phyloP scores from a whole-genome alignment of 2,888 invertebrate genomes.

The Nipponacmea schrenckii region DNA sequence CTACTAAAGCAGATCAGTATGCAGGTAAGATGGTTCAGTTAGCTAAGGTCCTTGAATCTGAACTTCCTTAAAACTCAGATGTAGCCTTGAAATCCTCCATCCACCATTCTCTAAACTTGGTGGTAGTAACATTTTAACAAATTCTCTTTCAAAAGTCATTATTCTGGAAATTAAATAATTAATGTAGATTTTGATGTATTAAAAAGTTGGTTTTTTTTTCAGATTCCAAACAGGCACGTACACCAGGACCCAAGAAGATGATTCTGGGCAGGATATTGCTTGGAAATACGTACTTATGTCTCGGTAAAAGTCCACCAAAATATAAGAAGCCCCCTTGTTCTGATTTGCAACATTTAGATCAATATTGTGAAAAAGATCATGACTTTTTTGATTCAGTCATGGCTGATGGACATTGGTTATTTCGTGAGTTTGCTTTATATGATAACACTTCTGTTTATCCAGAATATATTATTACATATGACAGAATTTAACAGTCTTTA shows the following conservation, averaged over 20 bases:
- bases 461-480: constrained; percentile 48
- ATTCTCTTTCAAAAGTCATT: no score
- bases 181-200: no score
- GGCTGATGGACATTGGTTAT: constrained; percentile 37
- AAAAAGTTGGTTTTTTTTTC: not conserved
- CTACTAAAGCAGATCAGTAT: constrained; percentile 54
- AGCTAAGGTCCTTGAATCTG: constrained; percentile 2
- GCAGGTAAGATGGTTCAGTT: constrained; percentile 29
- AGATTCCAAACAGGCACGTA: constrained; percentile 35
- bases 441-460: constrained; percentile 43
- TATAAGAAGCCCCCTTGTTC: constrained; percentile 39
- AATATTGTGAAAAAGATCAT: constrained; percentile 30
- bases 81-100: no score
- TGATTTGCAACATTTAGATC: constrained; percentile 17
- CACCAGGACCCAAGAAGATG: constrained; percentile 35
- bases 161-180: no score
- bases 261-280: constrained; percentile 41
- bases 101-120: no score
- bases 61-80: no score
- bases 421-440: constrained; percentile 50
- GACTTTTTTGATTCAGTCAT: constrained; percentile 40
- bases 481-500: constrained; percentile 25
- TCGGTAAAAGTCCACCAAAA: constrained; percentile 31
- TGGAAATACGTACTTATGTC: constrained; percentile 26
- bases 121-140: no score